A percentile compares a stretch with the other conserved stretches of the same genome.
phyloP scores from a whole-genome alignment of 2,113 vertebrate genomes.

The Malaclemys terrapin region DNA sequence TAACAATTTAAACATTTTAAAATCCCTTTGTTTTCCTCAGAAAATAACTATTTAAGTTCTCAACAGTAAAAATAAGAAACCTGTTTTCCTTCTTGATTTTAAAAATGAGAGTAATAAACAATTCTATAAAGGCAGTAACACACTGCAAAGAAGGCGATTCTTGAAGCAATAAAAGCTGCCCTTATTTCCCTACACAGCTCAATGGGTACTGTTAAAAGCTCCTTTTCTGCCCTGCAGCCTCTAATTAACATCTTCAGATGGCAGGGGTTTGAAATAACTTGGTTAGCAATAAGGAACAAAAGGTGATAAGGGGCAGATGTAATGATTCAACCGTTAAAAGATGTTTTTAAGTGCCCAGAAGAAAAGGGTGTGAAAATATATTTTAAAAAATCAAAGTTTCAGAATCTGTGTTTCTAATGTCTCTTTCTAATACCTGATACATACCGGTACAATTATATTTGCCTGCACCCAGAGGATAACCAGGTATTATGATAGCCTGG shows the following conservation, averaged over 20 bases:
- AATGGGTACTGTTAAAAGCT: background rate
- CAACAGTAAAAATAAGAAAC: background rate
- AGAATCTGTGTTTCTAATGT: background rate
- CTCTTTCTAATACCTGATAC: background rate
- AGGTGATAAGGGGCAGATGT: background rate
- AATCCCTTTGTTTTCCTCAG: background rate
- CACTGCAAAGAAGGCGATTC: background rate
- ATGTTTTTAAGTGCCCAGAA: background rate
- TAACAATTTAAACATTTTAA: background rate
- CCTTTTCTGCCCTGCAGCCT: background rate
- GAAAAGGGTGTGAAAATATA: background rate
- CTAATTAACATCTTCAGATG: background rate
- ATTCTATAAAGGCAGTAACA: background rate
- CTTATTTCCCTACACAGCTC: background rate
- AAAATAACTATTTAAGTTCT: background rate
- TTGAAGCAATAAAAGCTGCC: background rate
- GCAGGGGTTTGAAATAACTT: background rate
- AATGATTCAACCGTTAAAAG: background rate
- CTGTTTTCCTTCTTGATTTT: background rate
- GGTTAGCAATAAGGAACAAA: background rate
- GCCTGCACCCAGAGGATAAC: background rate
- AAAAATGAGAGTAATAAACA: background rate
- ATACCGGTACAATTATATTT: background rate
- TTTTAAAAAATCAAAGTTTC: background rate
- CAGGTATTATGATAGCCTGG: constrained; percentile 7